Conservation (phyloP, 2,888 invertebrate species). For the Hydropsyche betteni region DNA sequence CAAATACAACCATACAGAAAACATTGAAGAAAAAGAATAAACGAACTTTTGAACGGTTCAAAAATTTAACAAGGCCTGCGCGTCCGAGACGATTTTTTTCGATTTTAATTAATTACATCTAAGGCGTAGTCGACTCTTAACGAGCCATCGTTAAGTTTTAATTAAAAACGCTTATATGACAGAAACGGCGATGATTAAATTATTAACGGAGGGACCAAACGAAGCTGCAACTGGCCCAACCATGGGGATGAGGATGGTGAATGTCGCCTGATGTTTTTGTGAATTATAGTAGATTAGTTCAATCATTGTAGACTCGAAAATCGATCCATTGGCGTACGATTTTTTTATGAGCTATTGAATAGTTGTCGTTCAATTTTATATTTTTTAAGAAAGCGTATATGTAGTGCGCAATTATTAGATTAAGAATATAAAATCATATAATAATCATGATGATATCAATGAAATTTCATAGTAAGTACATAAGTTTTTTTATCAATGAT, state of each 20-base stretch:
- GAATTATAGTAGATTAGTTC: slow-evolving; percentile 46
- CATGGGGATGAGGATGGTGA: slow-evolving; percentile 53
- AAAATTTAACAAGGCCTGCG: too few relatives aligned
- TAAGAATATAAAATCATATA: too few relatives aligned
- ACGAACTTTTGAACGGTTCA: background rate
- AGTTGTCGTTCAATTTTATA: too few relatives aligned
- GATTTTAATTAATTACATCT: too few relatives aligned
- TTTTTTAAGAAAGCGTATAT: too few relatives aligned
- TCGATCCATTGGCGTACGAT: slow-evolving; percentile 49
- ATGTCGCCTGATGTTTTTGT: slow-evolving; percentile 46
- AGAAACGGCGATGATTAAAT: slow-evolving; percentile 15
- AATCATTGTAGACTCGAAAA: slow-evolving; percentile 36
- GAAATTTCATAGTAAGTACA: too few relatives aligned
- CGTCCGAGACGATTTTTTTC: too few relatives aligned
- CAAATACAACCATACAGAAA: background rate
- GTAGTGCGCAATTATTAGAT: too few relatives aligned
- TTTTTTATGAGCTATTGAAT: background rate
- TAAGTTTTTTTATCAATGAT: too few relatives aligned
- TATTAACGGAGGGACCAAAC: slow-evolving; percentile 39
- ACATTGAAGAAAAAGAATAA: background rate
- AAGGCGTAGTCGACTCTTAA: slow-evolving; percentile 15
- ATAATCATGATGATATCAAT: too few relatives aligned
- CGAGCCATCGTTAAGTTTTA: slow-evolving; percentile 8
- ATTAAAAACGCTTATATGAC: background rate
- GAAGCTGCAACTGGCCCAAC: slow-evolving; percentile 32